Evolutionary conservation across 35 echinoderm and acorn worm species (phyloP).

Genomic region (Nesometra sesokonis): DNA sequence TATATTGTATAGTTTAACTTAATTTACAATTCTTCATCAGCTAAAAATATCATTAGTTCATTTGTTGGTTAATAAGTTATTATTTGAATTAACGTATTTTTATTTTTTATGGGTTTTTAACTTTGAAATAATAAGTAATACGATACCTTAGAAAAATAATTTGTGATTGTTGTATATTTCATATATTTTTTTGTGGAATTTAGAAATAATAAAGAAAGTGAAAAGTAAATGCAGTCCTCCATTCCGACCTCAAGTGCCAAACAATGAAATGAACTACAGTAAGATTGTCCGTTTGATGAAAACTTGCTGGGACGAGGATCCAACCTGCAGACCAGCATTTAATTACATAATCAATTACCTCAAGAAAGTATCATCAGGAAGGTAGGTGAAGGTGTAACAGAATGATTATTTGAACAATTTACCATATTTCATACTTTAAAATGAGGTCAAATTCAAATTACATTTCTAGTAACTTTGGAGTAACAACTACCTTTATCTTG

Average conservation of each 20-base stretch:
- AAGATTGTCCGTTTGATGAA: constrained; percentile 21
- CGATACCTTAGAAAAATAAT: background rate
- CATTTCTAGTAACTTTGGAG: too few relatives aligned
- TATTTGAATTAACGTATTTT: too few relatives aligned
- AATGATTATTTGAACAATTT: too few relatives aligned
- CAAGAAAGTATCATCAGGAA: constrained; percentile 23
- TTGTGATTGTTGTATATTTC: background rate
- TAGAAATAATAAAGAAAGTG: constrained; percentile 28
- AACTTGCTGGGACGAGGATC: constrained; percentile 21
- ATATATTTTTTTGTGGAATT: background rate
- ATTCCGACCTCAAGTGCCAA: constrained; percentile 11
- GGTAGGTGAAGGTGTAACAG: constrained; percentile 12
- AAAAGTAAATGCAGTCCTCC: constrained; percentile 9
- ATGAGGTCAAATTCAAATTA: too few relatives aligned
- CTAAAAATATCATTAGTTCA: too few relatives aligned
- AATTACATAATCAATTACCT: constrained; percentile 1
- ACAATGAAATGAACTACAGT: background rate
- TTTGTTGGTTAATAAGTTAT: too few relatives aligned
- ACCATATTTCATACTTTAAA: too few relatives aligned
- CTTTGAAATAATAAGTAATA: too few relatives aligned
- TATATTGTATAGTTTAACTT: too few relatives aligned
- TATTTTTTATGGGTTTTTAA: too few relatives aligned
- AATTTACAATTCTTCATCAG: too few relatives aligned
- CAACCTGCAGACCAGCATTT: constrained; percentile 19
- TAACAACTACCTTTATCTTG: too few relatives aligned